phyloP scores from a whole-genome alignment of 2,797 vertebrate species.

The Leucoraja ocellata region DNA sequence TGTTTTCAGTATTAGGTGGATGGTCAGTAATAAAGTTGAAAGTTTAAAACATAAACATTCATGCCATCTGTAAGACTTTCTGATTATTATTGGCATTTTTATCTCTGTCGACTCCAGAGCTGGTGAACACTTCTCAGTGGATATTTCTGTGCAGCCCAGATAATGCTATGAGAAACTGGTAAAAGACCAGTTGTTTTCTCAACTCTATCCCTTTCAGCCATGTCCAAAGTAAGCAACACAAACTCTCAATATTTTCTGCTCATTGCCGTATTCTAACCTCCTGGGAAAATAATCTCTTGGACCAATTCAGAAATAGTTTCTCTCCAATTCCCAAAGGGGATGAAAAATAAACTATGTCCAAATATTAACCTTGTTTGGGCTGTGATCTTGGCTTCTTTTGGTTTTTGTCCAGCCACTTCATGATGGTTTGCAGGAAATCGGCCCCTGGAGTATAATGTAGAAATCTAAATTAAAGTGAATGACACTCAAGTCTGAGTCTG shows the following conservation, averaged over 20 bases:
- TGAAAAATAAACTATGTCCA: neutral
- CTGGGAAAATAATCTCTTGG: neutral
- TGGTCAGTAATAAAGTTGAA: neutral
- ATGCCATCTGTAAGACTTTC: neutral
- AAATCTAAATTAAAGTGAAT: neutral
- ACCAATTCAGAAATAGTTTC: neutral
- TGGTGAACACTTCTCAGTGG: neutral
- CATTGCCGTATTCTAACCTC: neutral
- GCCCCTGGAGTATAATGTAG: neutral
- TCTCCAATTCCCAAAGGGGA: neutral
- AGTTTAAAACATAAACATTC: neutral
- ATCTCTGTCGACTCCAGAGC: neutral
- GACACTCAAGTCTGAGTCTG: no score
- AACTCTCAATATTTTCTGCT: no score
- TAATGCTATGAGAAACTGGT: neutral
- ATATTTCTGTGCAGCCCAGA: neutral
- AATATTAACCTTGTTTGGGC: neutral
- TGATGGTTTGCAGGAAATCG: neutral
- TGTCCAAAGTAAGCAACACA: neutral
- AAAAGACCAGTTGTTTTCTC: neutral
- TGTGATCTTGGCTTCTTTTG: neutral
- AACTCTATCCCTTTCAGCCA: neutral
- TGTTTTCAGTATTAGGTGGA: neutral
- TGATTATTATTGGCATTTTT: neutral
- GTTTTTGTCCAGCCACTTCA: neutral